These are phyloP conservation scores for Octomys mimax DNA, from an alignment of 2,797 vertebrate species.

Conservation along the genomic window DNA sequence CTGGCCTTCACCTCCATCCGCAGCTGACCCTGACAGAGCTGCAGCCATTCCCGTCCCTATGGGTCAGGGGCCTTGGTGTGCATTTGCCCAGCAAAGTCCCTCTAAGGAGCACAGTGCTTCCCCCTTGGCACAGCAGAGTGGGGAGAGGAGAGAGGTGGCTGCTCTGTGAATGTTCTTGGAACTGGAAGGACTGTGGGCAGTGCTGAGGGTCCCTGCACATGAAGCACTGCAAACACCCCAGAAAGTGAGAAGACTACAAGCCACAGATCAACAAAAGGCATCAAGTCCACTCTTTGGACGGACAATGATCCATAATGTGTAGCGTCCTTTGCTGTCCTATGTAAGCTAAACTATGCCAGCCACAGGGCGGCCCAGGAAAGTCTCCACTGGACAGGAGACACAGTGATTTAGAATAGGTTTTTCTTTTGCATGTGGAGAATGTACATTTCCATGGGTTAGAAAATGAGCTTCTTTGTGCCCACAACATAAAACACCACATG, in stretches of 20 bases:
- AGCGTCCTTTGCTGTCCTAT: not conserved
- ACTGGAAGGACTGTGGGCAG: not conserved
- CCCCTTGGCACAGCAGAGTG: not conserved
- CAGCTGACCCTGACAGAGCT: fast-evolving
- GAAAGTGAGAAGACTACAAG: not conserved
- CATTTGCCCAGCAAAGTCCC: not conserved
- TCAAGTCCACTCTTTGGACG: fast-evolving
- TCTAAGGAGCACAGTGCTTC: fast-evolving
- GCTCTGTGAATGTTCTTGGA: not conserved
- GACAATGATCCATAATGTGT: fast-evolving
- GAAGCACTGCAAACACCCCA: not conserved
- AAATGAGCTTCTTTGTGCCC: not conserved
- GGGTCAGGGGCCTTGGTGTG: fast-evolving
- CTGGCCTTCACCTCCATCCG: not conserved
- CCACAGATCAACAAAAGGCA: not conserved
- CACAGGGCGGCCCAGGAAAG: not conserved
- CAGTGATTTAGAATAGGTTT: not conserved
- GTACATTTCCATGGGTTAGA: not conserved
- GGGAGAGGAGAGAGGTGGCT: not conserved
- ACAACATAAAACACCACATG: not conserved
- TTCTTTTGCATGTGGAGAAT: not conserved
- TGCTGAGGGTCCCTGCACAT: not conserved
- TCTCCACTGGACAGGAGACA: not conserved
- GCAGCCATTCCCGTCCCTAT: fast-evolving
- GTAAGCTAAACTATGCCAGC: not conserved